phyloP scores from a whole-genome alignment of 2,113 vertebrate species.

The Vulpes vulpes region DNA sequence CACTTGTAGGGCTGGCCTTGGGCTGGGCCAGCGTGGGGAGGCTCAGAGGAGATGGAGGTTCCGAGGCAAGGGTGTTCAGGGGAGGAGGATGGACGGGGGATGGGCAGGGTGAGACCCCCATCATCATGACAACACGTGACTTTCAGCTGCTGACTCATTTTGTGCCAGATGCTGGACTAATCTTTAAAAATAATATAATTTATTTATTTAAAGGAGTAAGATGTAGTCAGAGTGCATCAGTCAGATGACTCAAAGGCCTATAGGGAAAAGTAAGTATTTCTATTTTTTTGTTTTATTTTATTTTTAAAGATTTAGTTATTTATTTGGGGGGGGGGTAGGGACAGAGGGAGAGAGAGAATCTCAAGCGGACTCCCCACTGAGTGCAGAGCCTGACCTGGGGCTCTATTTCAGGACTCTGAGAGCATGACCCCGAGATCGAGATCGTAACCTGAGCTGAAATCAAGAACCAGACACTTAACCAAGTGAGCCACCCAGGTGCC shows the following conservation, averaged over 20 bases:
- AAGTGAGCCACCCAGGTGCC: background rate
- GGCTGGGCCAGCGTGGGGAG: accelerated
- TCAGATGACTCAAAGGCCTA: background rate
- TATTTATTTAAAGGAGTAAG: background rate
- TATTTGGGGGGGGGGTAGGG: background rate
- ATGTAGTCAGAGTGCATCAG: background rate
- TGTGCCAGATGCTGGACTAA: background rate
- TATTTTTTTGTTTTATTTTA: background rate
- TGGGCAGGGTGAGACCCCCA: accelerated
- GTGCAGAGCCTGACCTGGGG: no score
- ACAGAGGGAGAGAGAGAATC: background rate
- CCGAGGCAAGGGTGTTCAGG: background rate
- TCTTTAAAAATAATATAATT: background rate
- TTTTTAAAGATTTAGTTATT: background rate
- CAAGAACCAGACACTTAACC: background rate
- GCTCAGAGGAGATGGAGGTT: background rate
- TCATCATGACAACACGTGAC: background rate
- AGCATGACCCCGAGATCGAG: no score
- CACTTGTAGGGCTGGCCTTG: background rate
- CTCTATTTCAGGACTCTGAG: background rate
- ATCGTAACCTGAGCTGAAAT: background rate
- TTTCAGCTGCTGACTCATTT: background rate
- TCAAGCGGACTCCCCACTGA: background rate
- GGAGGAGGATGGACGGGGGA: accelerated
- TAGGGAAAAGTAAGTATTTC: background rate